Evolutionary conservation across 1,140 invertebrate species (phyloP), one percentile per base, ranked within the genome.

Genomic region (Thalassaphorura encarpata): DNA sequence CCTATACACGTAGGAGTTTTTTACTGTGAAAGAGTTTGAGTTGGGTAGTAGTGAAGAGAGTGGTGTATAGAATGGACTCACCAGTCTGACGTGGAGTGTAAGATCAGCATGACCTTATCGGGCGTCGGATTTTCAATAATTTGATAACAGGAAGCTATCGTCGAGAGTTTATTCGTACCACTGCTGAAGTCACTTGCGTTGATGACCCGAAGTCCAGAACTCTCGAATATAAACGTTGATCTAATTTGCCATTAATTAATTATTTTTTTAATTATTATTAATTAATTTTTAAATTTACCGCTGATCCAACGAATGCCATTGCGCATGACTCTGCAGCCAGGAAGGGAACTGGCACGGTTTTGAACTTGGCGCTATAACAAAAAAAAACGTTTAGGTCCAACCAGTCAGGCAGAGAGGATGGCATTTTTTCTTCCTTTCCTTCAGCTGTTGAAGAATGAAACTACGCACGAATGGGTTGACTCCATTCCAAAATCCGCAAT

Each of bases 251-350:
- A n/a, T n/a, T n/a, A n/a, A n/a, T n/a, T n/a, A n/a, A n/a, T n/a
- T n/a, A n/a, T n/a, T n/a, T n/a, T n/a, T n/a, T n/a, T n/a, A n/a
- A n/a, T n/a, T n/a, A n/a, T n/a, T n/a, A n/a, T n/a, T n/a, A n/a
- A n/a, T n/a, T n/a, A n/a, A n/a, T n/a, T n/a, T n/a, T n/a, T n/a
- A n/a, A n/a, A n/a, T n/a, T n/a, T n/a, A n/a, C 5, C 67, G 61
- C 16, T 66, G 56, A 62, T 72, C 70, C 51, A 72, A 66, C 8
- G 69, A 70, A 55, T 70, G 69, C 69, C 70, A 72, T 3, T 66
- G 65, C 8, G 66, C 55, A 42, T 68, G 66, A 23, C 19, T 43
- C 19, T 66, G 65, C 11, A 72, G 57, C 71, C 71, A 72, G 0
- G 64, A 55, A 16, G 70, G 70, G 45, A 69, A 70, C 56, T 64